Conservation (phyloP, 2,113 vertebrate species). For the Poecile atricapillus region DNA sequence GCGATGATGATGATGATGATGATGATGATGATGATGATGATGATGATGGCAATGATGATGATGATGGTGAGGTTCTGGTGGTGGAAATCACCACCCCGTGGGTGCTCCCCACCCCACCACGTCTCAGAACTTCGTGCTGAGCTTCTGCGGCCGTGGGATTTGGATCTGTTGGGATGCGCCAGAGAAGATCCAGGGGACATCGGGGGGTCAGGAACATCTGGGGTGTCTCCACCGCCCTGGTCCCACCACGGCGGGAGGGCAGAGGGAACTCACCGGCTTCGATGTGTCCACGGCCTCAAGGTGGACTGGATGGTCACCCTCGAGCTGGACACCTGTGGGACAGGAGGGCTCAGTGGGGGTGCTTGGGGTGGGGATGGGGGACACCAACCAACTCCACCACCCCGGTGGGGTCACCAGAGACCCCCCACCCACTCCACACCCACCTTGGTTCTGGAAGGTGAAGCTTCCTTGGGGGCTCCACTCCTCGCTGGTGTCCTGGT, state of each 20-base stretch:
- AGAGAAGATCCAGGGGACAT: neutral
- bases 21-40: too few species aligned
- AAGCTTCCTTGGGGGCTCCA: neutral
- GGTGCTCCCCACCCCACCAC: rapidly evolving
- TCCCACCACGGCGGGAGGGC: rapidly evolving
- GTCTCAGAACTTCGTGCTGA: rapidly evolving
- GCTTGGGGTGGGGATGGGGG: neutral
- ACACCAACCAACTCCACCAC: neutral
- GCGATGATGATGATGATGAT: neutral
- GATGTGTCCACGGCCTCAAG: neutral
- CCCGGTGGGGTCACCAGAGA: neutral
- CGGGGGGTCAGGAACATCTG: rapidly evolving
- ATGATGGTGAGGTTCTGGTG: neutral
- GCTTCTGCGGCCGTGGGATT: neutral
- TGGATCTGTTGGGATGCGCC: neutral
- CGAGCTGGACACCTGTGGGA: neutral
- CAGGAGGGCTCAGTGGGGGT: too few species aligned
- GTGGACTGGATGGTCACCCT: neutral
- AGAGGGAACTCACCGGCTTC: neutral
- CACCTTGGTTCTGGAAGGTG: neutral
- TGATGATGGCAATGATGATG: neutral
- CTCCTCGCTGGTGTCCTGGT: neutral
- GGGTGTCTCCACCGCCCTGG: neutral
- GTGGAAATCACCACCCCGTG: too few species aligned
- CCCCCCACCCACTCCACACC: neutral